These are phyloP conservation scores for Romanogobio albipinnatus DNA, from an alignment of 2,113 vertebrate species.

Conservation along the genomic window DNA sequence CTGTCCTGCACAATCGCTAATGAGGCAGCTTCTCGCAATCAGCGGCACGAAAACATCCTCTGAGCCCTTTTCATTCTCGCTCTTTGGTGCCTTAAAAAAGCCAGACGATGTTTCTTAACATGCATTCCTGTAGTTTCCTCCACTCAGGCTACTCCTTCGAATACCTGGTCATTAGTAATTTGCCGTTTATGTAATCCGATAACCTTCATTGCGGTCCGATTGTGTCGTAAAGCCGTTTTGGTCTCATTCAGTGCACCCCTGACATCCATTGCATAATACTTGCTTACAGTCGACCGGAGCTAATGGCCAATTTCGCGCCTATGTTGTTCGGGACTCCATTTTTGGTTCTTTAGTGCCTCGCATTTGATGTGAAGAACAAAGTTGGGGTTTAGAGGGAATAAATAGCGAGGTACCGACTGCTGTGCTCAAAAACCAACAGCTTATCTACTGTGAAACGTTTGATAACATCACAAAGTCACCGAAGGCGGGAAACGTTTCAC, in stretches of 20 bases:
- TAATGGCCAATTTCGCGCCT: slow-evolving; percentile 43
- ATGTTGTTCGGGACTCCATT: slow-evolving; percentile 39
- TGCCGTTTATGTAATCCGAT: slow-evolving; percentile 41
- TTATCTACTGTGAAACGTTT: slow-evolving; percentile 14
- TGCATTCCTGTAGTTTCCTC: background rate
- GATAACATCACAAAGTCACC: background rate
- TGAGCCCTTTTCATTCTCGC: slow-evolving; percentile 63
- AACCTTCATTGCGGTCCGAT: slow-evolving; percentile 4
- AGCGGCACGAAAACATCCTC: slow-evolving; percentile 81
- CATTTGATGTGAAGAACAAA: background rate
- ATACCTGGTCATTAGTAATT: background rate
- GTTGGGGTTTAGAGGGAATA: slow-evolving; percentile 6
- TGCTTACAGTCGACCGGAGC: background rate
- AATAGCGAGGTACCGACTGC: slow-evolving; percentile 13
- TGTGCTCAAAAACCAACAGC: slow-evolving; percentile 17
- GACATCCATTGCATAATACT: slow-evolving; percentile 51
- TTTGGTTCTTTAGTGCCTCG: slow-evolving; percentile 16
- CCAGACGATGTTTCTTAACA: background rate
- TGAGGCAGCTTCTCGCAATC: slow-evolving; percentile 82
- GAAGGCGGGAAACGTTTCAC: slow-evolving; percentile 14
- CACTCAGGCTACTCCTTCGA: background rate
- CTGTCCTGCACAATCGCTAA: slow-evolving; percentile 85
- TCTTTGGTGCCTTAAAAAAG: slow-evolving; percentile 58
- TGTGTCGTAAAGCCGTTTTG: slow-evolving; percentile 10
- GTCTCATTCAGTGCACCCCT: slow-evolving; percentile 24